Percentiles rank a stretch among this genome's conserved stretches.
Evolutionary conservation across 2,797 vertebrate genomes (phyloP).

Genomic region (Dallia pectoralis): DNA sequence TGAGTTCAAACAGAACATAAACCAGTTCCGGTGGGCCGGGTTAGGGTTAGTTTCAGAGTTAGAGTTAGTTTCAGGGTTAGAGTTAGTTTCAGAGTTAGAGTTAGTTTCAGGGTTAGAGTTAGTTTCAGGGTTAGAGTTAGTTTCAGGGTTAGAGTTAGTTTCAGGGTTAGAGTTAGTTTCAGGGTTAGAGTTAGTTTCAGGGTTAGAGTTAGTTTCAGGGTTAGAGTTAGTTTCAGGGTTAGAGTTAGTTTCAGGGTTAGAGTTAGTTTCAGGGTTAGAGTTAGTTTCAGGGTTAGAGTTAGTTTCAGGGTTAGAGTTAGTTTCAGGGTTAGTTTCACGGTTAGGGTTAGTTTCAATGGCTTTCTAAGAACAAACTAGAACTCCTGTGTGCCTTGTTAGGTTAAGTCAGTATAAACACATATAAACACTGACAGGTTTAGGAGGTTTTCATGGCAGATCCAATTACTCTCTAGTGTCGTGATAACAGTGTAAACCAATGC

Average conservation of each 20-base stretch:
- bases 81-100: constrained; percentile 20
- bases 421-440: constrained; percentile 7
- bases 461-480: background rate
- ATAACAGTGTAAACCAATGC: background rate
- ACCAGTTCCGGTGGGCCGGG: constrained; percentile 6
- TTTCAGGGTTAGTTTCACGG: no score
- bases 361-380: no score
- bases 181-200: constrained; percentile 17
- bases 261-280: constrained; percentile 20
- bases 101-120: constrained; percentile 21
- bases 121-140: constrained; percentile 19
- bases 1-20: constrained; percentile 7
- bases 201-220: constrained; percentile 18
- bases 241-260: constrained; percentile 19
- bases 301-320: constrained; percentile 19
- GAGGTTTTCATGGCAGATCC: background rate
- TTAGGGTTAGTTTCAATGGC: constrained; percentile 12
- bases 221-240: constrained; percentile 15
- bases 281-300: constrained; percentile 21
- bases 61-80: constrained; percentile 19
- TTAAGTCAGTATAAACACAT: constrained; percentile 16
- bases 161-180: constrained; percentile 19
- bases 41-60: constrained; percentile 15
- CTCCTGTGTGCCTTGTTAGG: background rate
- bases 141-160: constrained; percentile 18